Evolutionary conservation across 2,888 invertebrate species (phyloP).

Genomic region (Artemia sp.): DNA sequence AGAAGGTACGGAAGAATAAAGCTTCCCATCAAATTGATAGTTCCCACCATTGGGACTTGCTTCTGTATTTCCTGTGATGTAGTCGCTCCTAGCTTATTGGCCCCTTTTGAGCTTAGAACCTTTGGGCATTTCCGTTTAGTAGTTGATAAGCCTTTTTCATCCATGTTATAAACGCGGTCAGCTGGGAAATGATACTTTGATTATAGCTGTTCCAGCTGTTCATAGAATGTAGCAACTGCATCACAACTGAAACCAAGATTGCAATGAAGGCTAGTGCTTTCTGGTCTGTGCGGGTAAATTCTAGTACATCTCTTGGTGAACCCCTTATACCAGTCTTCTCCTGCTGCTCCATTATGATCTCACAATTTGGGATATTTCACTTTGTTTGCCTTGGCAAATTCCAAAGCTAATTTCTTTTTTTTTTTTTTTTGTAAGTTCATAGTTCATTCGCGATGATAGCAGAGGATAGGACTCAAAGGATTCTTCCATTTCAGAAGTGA

Average conservation of each 20-base stretch:
- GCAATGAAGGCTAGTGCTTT: slow-evolving; percentile 10
- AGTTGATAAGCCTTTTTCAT: slow-evolving; percentile 1
- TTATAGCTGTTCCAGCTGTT: background rate
- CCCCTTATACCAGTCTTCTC: slow-evolving; percentile 6
- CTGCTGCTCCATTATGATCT: slow-evolving; percentile 5
- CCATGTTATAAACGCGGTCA: slow-evolving; percentile 13
- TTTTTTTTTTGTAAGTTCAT: no score
- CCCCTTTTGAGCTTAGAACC: background rate
- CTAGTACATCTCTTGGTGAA: background rate
- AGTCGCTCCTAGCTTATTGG: slow-evolving; percentile 6
- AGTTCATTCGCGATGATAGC: no score
- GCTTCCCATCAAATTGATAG: slow-evolving; percentile 10
- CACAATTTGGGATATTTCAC: slow-evolving; percentile 13
- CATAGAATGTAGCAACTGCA: slow-evolving; percentile 6
- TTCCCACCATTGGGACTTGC: slow-evolving; percentile 3
- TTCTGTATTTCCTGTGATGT: slow-evolving; percentile 1
- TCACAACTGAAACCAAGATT: slow-evolving; percentile 10
- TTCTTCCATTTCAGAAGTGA: no score
- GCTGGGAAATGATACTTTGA: slow-evolving; percentile 7
- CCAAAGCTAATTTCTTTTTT: background rate
- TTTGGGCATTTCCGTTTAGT: slow-evolving; percentile 10
- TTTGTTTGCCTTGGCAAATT: slow-evolving; percentile 8
- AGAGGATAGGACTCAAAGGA: no score
- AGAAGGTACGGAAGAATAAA: slow-evolving; percentile 2
- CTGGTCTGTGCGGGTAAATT: background rate